These are phyloP conservation scores for Solenodon paradoxus DNA, from an alignment of 2,113 vertebrate species.

Conservation along the genomic window DNA sequence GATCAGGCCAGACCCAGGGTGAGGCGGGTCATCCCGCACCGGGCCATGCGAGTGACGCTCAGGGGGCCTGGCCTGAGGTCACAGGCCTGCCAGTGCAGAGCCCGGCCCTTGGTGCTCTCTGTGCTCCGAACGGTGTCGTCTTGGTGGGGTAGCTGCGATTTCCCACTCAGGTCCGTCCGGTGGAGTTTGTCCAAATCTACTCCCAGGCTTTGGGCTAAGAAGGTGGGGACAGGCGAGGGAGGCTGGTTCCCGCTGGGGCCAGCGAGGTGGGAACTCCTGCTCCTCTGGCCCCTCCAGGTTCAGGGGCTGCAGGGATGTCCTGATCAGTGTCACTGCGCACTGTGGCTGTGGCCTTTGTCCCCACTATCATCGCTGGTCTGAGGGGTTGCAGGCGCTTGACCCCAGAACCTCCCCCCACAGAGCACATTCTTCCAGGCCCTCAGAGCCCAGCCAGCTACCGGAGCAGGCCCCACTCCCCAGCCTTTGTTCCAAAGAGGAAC, in stretches of 20 bases:
- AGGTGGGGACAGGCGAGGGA: not conserved
- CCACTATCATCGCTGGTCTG: not conserved
- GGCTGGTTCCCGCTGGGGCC: not conserved
- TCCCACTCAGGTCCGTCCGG: too few relatives aligned
- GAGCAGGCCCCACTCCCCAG: not conserved
- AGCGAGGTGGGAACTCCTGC: not conserved
- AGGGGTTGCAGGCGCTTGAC: not conserved
- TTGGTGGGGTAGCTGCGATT: too few relatives aligned
- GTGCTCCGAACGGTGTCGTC: too few relatives aligned
- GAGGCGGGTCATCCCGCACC: not conserved
- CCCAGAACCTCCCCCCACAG: not conserved
- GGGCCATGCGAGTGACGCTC: not conserved
- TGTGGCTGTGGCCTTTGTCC: not conserved
- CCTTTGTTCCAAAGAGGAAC: slow-evolving; percentile 33
- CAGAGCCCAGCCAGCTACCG: not conserved
- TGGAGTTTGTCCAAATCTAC: not conserved
- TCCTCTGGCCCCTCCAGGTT: not conserved
- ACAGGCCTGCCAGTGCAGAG: not conserved
- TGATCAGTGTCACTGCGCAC: not conserved
- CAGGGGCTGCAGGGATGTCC: fast-evolving
- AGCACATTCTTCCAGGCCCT: not conserved
- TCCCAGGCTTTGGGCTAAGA: not conserved
- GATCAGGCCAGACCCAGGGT: not conserved
- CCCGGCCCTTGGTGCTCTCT: too few relatives aligned
- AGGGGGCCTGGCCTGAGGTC: not conserved